Base-by-base conservation (phyloP, 2,888 invertebrate species). In the Stenurella melanura region DNA sequence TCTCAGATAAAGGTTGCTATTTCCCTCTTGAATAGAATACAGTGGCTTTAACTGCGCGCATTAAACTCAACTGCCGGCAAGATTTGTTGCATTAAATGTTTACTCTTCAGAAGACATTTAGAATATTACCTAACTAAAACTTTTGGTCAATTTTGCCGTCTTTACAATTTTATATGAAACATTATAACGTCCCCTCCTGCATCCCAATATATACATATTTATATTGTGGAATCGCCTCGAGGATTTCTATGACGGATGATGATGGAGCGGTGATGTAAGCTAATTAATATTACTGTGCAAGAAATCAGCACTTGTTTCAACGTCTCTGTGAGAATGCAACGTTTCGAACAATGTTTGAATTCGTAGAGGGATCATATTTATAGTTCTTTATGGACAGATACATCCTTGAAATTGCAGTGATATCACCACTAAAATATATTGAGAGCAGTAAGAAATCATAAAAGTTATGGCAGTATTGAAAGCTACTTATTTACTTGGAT, bases 31-130 rank as follows among this genome's bases (percentile, higher is more conserved):
- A 61, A 54, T 54, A 63, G 50, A 54, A 63, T 63, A 30, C 63
- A 54, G 61, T 58, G 64, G 67, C 64, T 54, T 72, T 68, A 72
- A 75, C 73, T 64, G 73, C 69, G 58, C 17, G 38, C 77, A 71
- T 67, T 74, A 77, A 74, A 63, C 56, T 74, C 66, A 69, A 57
- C 64, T 42, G 67, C 42, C 69, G 73, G 61, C 73, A 38, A 73
- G 78, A 73, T 73, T 75, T 63, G 77, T 74, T 75, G 63, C 72
- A 15, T 72, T 57, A 60, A 72, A 77, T 73, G 78, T 75, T 75
- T 75, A 73, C 56, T 69, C 69, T 34, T 38, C 17, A 58, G 75
- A 63, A 63, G 60, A 60, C n/a, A 60, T 38, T 42, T 42, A 18
- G 18, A 21, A n/a, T 6, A 19, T 42, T 64, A 64, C 42, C 19